Evolutionary conservation across 2,113 vertebrate genomes (phyloP), one percentile per base, ranked within the genome.

Genomic region (Phyllostomus discolor): DNA sequence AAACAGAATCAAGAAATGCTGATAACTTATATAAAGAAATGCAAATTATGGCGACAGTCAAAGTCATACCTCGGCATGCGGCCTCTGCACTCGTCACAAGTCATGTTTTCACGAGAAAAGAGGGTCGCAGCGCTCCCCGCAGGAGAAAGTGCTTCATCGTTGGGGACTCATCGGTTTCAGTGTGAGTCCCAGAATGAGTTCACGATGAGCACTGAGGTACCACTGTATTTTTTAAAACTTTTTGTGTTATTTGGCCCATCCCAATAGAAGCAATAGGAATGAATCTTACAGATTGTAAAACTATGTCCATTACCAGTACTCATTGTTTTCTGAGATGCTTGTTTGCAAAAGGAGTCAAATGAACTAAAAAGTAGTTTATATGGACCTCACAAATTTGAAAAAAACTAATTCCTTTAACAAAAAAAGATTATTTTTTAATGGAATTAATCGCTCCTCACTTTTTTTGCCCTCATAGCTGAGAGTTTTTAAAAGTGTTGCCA

Each of bases 361-460:
- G 14, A 94, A 54, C 67, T 79, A 90, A 70, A 93, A 31, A 14
- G 24, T 67, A 76, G 69, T 92, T 93, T 95, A 90, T 73, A 38
- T 95, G 82, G 78, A 80, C 35, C 43, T 88, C 59, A 92, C 54
- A 93, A 93, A 78, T 81, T 75, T 76, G 57, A 50, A 22, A 66
- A 66, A n/a, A 73, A 46, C 16, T 73, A 83, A 70, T 79, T 82
- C 28, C 69, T 95, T 54, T 90, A 59, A 43, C 35, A 43, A 54
- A 85, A 54, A 72, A 70, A 69, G 20, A 33, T 64, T 52, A 10
- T 43, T 43, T 73, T 95, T 89, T 38, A 52, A 57, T 57, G 67
- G 62, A 80, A 81, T 22, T n/a, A 64, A 70, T 41, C 7, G 73
- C n/a, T 54, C 5, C 16, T 69, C 22, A 57, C 7, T 64, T 72